A percentile compares a stretch with the other conserved stretches of the same genome.
Evolutionary conservation across 1,140 invertebrate genomes (phyloP).

Genomic region (Lepidostoma basale): DNA sequence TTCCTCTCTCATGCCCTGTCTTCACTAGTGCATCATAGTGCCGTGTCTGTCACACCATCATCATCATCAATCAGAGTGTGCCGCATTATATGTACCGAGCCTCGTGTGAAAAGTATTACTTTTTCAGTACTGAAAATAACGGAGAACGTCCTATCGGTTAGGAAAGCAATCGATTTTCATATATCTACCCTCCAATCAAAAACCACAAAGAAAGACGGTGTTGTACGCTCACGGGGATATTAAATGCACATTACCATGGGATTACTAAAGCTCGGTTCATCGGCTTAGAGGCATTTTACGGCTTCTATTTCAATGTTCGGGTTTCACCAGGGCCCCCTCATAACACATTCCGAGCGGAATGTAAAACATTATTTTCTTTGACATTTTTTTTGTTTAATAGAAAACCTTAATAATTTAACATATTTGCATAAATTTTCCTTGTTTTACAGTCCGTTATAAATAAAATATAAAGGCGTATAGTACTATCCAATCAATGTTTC

Average conservation of each 20-base stretch:
- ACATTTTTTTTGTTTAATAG: too few species aligned
- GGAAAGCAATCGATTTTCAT: conserved; percentile 1
- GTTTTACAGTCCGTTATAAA: background rate
- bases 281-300: background rate
- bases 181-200: background rate
- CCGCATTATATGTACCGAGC: too few species aligned
- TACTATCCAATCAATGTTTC: background rate
- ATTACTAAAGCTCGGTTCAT: conserved; percentile 6
- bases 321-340: too few species aligned
- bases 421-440: too few species aligned
- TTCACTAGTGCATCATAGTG: conserved; percentile 17
- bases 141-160: background rate
- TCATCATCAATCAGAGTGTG: background rate
- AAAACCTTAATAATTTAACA: too few species aligned
- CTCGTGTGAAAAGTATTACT: background rate
- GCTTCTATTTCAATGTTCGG: background rate
- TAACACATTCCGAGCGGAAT: too few species aligned
- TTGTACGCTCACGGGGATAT: background rate
- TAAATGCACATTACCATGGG: conserved; percentile 3
- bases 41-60: background rate
- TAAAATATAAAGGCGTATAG: too few species aligned
- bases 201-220: background rate
- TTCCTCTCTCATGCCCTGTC: background rate
- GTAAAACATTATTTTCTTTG: too few species aligned
- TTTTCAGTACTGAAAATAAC: background rate